These are phyloP conservation scores for Tholera decimalis DNA, from an alignment of 2,888 invertebrate species.

Conservation along the genomic window DNA sequence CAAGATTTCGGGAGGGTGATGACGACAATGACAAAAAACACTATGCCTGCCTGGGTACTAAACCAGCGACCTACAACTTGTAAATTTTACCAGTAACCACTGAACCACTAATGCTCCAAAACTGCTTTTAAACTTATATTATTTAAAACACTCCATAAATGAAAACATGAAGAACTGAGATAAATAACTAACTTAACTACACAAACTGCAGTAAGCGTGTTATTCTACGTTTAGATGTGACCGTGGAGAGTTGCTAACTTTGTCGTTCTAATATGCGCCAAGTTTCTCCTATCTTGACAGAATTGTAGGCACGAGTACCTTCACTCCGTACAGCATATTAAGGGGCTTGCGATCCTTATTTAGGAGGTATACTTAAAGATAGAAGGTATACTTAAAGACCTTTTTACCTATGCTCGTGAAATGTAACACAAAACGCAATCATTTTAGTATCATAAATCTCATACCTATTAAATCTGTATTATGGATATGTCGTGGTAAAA, in stretches of 20 bases:
- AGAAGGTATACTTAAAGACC: conserved; percentile 4
- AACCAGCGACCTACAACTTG: too few relatives aligned
- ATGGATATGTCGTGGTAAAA: too few relatives aligned
- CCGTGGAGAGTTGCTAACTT: conserved; percentile 43
- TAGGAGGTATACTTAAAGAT: conserved; percentile 5
- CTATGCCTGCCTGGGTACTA: too few relatives aligned
- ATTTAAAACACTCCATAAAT: not conserved
- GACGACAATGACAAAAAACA: too few relatives aligned
- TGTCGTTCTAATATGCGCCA: conserved; percentile 33
- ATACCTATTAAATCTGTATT: too few relatives aligned
- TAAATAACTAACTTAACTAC: conserved; percentile 10
- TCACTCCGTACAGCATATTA: conserved; percentile 5
- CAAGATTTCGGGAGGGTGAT: too few relatives aligned
- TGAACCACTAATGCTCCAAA: too few relatives aligned
- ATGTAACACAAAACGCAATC: not conserved
- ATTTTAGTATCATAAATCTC: not conserved
- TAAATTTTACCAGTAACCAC: too few relatives aligned
- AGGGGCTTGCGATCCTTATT: conserved; percentile 15
- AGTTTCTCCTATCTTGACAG: conserved; percentile 46
- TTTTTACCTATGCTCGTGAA: too few relatives aligned
- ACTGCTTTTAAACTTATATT: not conserved
- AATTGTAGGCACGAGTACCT: conserved; percentile 35
- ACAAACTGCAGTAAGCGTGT: conserved; percentile 32
- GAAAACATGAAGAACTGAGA: not conserved
- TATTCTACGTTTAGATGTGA: conserved; percentile 45